phyloP scores from a whole-genome alignment of 2,797 vertebrate genomes.

The Takifugu rubripes region DNA sequence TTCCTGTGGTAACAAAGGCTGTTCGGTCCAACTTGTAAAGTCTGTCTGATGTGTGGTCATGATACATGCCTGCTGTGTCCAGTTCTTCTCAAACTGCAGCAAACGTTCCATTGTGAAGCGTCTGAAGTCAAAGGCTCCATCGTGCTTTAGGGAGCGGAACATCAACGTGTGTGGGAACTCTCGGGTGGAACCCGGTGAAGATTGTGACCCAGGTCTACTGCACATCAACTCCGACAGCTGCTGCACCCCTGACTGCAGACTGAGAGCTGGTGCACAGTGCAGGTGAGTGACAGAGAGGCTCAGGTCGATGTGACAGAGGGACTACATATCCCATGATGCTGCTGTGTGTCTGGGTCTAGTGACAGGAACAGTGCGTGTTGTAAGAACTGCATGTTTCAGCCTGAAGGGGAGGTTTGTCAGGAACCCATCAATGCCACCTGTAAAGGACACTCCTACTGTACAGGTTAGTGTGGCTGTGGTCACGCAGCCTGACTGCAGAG shows the following conservation, averaged over 20 bases:
- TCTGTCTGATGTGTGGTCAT: no score
- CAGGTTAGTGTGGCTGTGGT: slow-evolving; percentile 72
- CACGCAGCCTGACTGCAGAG: neutral
- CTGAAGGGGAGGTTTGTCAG: slow-evolving; percentile 86
- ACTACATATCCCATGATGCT: neutral
- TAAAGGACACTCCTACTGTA: slow-evolving; percentile 91
- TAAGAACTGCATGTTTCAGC: slow-evolving; percentile 85
- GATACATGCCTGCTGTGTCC: slow-evolving; percentile 1
- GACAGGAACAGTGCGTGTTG: slow-evolving; percentile 97
- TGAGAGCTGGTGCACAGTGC: slow-evolving; percentile 78
- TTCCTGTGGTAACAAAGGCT: neutral
- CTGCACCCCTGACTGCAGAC: slow-evolving; percentile 82
- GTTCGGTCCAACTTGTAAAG: no score
- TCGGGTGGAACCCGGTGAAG: slow-evolving; percentile 89
- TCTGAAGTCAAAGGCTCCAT: slow-evolving; percentile 81
- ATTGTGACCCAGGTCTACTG: slow-evolving; percentile 91
- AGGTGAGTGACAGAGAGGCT: slow-evolving; percentile 64
- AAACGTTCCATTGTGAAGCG: slow-evolving; percentile 88
- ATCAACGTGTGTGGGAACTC: slow-evolving; percentile 95
- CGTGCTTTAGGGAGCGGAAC: slow-evolving; percentile 89
- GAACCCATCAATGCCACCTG: slow-evolving; percentile 94
- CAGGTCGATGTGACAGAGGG: neutral
- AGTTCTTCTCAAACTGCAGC: slow-evolving; percentile 96
- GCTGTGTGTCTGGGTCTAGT: slow-evolving; percentile 57
- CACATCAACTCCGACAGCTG: slow-evolving; percentile 84